Conservation (phyloP, 1,140 invertebrate species). For the Drosophila obscura region DNA sequence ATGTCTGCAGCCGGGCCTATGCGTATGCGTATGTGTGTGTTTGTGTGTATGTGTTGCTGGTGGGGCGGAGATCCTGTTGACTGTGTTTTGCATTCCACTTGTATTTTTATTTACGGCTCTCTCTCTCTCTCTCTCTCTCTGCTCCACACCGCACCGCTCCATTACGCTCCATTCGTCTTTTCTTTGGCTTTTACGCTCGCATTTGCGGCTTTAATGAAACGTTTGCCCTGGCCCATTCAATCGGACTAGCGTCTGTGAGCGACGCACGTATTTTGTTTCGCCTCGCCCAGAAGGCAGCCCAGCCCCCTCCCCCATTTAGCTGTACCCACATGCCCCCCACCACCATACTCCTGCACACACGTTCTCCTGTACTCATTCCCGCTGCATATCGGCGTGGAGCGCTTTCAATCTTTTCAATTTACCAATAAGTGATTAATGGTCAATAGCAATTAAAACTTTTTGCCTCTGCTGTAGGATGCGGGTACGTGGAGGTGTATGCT, state of each 20-base stretch:
- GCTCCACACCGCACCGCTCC: not conserved
- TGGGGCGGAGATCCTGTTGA: constrained; percentile 15
- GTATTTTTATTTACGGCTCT: constrained; percentile 58
- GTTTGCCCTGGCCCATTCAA: constrained; percentile 25
- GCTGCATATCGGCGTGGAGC: too few species aligned
- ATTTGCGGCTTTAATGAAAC: constrained; percentile 71
- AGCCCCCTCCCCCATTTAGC: constrained; percentile 23
- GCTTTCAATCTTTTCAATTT: too few species aligned
- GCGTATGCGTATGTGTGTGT: constrained; percentile 1
- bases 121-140: constrained; percentile 20
- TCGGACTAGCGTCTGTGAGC: constrained; percentile 22
- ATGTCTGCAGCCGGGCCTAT: too few species aligned
- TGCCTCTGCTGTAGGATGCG: too few species aligned
- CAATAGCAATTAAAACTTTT: too few species aligned
- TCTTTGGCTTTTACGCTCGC: constrained; percentile 23
- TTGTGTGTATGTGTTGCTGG: not conserved
- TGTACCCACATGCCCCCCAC: not conserved
- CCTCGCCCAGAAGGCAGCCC: too few species aligned
- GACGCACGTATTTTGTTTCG: not conserved
- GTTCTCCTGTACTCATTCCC: too few species aligned
- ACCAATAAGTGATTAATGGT: too few species aligned
- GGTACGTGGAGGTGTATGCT: too few species aligned
- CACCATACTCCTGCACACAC: not conserved
- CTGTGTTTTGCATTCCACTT: constrained; percentile 57
- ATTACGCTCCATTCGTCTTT: not conserved